These are phyloP conservation scores for Prochilodus magdalenae DNA, from an alignment of 2,113 vertebrate genomes.

Conservation along the genomic window DNA sequence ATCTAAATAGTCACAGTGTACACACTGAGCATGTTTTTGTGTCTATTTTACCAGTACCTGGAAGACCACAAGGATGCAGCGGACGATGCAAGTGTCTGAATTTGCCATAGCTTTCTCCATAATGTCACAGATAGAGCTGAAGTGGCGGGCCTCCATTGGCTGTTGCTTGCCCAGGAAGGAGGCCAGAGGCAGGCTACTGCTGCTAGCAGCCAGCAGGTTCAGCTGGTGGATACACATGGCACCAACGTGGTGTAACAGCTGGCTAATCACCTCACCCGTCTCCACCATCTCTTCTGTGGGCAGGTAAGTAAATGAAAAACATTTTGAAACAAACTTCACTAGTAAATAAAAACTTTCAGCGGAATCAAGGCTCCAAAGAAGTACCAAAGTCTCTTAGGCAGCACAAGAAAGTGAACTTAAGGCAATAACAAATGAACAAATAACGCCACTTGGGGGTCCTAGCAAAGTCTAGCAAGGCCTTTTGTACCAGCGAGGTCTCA, in stretches of 20 bases:
- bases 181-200: slow-evolving; percentile 82
- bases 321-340: not conserved
- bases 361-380: not conserved
- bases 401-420: too few species aligned
- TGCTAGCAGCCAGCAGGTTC: slow-evolving; percentile 90
- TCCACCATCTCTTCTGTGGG: slow-evolving; percentile 88
- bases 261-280: slow-evolving; percentile 94
- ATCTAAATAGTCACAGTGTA: too few species aligned
- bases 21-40: too few species aligned
- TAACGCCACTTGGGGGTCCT: too few species aligned
- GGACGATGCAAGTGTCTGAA: slow-evolving; percentile 93
- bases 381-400: not conserved
- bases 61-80: slow-evolving; percentile 95
- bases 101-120: slow-evolving; percentile 99
- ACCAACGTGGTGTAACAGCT: slow-evolving; percentile 95
- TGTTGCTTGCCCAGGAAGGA: slow-evolving; percentile 93
- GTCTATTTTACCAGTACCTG: slow-evolving; percentile 78
- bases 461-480: too few species aligned
- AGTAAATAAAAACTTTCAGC: not conserved
- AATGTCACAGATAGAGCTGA: slow-evolving; percentile 97
- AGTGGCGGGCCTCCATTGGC: slow-evolving; percentile 93
- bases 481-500: too few species aligned
- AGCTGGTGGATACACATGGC: slow-evolving; percentile 99
- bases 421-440: too few species aligned
- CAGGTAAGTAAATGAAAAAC: not conserved